Evolutionary conservation across 2,797 vertebrate species (phyloP).

Genomic region (Aldrovandia affinis): DNA sequence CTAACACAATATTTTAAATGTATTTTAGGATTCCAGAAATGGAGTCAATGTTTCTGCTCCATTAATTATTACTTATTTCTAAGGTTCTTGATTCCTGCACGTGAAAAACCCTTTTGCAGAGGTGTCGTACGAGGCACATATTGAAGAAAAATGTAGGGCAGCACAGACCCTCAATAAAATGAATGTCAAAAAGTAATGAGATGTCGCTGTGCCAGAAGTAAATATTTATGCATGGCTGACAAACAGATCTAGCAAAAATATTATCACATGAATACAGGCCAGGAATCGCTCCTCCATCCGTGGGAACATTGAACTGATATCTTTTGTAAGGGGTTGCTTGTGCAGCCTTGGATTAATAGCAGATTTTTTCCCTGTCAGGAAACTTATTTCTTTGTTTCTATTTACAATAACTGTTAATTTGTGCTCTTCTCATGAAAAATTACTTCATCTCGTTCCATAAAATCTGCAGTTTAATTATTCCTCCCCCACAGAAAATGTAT

Average conservation of each 20-base stretch:
- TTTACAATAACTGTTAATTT: background rate
- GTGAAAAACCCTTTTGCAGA: background rate
- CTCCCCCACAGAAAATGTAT: background rate
- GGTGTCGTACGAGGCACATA: constrained; percentile 4
- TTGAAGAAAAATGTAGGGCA: background rate
- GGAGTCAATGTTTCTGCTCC: constrained; percentile 21
- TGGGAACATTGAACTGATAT: background rate
- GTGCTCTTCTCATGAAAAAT: background rate
- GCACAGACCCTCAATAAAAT: background rate
- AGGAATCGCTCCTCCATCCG: background rate
- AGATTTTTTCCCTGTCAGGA: no score
- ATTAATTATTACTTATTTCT: constrained; percentile 6
- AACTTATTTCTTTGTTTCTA: background rate
- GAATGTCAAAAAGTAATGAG: background rate
- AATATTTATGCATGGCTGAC: background rate
- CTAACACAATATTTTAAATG: constrained; percentile 32
- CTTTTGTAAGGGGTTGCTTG: background rate
- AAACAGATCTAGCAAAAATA: background rate
- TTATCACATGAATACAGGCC: background rate
- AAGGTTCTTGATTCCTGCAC: background rate
- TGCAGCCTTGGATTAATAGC: no score
- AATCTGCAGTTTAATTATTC: background rate
- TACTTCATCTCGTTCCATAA: background rate
- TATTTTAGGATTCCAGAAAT: constrained; percentile 26
- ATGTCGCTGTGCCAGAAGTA: background rate